Base-by-base conservation (phyloP, 2,888 invertebrate species). In the Aporophyla nigra region DNA sequence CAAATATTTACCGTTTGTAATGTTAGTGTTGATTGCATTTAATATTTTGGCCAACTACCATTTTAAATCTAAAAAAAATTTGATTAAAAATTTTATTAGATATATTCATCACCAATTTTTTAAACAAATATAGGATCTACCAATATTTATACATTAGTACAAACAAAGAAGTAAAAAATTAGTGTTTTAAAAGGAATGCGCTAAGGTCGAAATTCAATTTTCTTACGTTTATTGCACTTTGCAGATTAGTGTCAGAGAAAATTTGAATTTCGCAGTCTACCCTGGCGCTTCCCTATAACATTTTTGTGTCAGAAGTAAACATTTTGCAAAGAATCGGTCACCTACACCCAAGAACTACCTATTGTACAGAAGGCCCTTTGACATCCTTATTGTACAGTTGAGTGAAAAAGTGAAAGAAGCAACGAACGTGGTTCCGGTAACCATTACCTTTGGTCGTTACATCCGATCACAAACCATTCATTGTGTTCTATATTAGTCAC, bases 401-500 rank as follows among this genome's bases (percentile, higher is more conserved):
- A 27, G 27, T 68, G 68, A 72, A 78, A 80, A 84, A 85, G 76
- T 75, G 73, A 85, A 74, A 84, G 71, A 84, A 40, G 19, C 40
- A 71, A 69, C 69, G 69, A 76, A 82, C 85, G 80, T 80, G 73
- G 82, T 86, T 82, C 85, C 82, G 83, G 78, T 71, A 51, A 10
- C 58, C 46, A 70, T 63, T 70, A 71, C 82, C 21, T 83, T 85
- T 78, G 81, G 86, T 49, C 69, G 58, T 71, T 40, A 80, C 82
- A 86, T 86, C 85, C 87, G 73, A 83, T 62, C 72, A 56, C 54
- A 72, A 74, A 51, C 59, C 73, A 62, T 78, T 86, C 89, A 92
- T 92, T 91, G 92, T 91, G 75, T 82, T 80, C 92, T 91, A 89
- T 92, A 92, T 91, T 84, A 79, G 92, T 84, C 83, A 74, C 66